Evolutionary conservation across 1,140 invertebrate genomes (phyloP).

Genomic region (Orchestia grillus): DNA sequence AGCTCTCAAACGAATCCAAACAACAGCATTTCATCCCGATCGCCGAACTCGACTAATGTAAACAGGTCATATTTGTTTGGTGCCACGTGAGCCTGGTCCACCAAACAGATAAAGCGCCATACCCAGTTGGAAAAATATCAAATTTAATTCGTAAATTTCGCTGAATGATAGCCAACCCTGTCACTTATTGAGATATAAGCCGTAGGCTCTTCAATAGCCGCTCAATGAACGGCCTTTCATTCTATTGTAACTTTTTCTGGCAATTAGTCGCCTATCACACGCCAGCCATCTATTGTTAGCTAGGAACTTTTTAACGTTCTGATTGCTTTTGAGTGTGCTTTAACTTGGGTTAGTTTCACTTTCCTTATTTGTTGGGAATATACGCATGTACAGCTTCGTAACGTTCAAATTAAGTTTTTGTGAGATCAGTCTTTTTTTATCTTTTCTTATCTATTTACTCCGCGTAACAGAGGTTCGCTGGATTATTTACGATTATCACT

Average conservation of each 20-base stretch:
- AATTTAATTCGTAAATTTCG: neutral
- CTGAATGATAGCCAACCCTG: neutral
- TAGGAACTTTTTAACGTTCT: too few relatives aligned
- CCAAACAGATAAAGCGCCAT: neutral
- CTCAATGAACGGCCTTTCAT: neutral
- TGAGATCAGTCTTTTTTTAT: neutral
- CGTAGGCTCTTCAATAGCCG: neutral
- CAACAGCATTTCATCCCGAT: neutral
- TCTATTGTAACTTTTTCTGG: neutral
- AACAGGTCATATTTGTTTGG: neutral
- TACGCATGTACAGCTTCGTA: neutral
- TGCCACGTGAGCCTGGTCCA: neutral
- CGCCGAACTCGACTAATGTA: neutral
- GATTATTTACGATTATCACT: neutral
- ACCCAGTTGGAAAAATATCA: neutral
- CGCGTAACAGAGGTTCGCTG: neutral
- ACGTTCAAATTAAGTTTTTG: neutral
- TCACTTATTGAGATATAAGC: neutral
- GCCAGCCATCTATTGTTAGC: neutral
- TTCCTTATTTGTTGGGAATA: neutral
- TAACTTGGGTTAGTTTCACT: neutral
- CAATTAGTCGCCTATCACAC: neutral
- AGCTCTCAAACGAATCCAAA: too few relatives aligned
- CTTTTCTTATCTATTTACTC: neutral
- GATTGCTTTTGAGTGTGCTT: neutral